These are phyloP conservation scores for Teleiodes luculella DNA, from an alignment of 2,888 invertebrate genomes.

Conservation along the genomic window DNA sequence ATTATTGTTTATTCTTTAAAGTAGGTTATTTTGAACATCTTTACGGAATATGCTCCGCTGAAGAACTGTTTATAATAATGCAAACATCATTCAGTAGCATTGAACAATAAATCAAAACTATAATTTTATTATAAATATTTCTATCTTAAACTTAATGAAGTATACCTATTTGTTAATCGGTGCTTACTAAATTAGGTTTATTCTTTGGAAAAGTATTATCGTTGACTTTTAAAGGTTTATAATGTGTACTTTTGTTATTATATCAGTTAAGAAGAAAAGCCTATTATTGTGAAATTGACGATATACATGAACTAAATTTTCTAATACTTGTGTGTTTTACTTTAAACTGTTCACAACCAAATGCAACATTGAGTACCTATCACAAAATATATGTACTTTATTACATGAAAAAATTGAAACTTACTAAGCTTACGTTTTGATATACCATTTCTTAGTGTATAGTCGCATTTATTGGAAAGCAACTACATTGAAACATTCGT, in stretches of 20 bases:
- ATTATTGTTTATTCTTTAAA: conserved; percentile 27
- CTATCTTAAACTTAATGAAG: no score
- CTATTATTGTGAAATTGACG: conserved; percentile 57
- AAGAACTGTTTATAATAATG: conserved; percentile 8
- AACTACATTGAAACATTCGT: background rate
- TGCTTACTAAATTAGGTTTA: conserved; percentile 40
- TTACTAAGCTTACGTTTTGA: no score
- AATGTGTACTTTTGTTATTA: conserved; percentile 59
- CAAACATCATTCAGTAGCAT: background rate
- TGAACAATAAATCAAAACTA: background rate
- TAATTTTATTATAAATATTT: no score
- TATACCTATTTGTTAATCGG: no score
- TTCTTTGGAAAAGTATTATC: conserved; percentile 52
- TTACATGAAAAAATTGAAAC: no score
- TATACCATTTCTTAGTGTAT: no score
- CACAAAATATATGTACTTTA: no score
- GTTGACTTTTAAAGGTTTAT: conserved; percentile 56
- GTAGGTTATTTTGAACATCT: conserved; percentile 22
- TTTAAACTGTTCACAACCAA: no score
- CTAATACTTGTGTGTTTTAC: conserved; percentile 31
- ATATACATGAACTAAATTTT: conserved; percentile 64
- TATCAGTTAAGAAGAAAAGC: conserved; percentile 37
- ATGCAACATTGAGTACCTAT: no score
- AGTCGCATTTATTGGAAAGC: background rate
- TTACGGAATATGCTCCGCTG: background rate